Percentiles rank a stretch among this genome's conserved stretches.
Evolutionary conservation across 2,888 invertebrate genomes (phyloP).

Genomic region (Hypercompe scribonia): DNA sequence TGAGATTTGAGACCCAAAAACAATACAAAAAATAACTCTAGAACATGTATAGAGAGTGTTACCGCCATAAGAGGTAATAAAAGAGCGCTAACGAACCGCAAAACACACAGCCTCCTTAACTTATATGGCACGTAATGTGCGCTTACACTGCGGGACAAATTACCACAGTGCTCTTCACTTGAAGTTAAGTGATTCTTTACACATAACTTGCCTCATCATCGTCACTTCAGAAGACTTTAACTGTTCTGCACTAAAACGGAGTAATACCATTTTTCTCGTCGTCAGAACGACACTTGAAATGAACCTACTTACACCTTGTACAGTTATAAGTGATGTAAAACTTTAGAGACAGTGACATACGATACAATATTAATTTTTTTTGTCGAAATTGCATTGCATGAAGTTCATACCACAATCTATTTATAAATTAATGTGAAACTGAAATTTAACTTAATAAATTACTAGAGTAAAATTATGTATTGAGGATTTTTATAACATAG

Average conservation of each 20-base stretch:
- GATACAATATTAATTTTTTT: too few species aligned
- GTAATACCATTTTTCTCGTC: neutral
- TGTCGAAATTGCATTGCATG: too few species aligned
- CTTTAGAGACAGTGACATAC: neutral
- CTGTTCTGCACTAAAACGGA: neutral
- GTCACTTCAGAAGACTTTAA: neutral
- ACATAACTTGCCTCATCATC: neutral
- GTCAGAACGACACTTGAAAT: neutral
- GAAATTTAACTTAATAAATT: too few species aligned
- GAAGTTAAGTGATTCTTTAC: neutral
- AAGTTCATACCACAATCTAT: too few species aligned
- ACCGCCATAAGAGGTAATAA: constrained; percentile 10
- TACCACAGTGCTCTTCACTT: neutral
- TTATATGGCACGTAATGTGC: constrained; percentile 43
- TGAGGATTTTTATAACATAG: too few species aligned
- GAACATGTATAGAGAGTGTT: neutral
- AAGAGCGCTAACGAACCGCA: constrained; percentile 37
- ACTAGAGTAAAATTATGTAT: too few species aligned
- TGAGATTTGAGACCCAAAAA: neutral
- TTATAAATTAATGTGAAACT: too few species aligned
- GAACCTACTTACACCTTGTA: neutral
- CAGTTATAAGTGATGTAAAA: neutral
- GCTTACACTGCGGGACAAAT: constrained; percentile 20
- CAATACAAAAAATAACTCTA: neutral
- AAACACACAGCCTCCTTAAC: constrained; percentile 34